Evolutionary conservation across 2,888 invertebrate genomes (phyloP).

Genomic region (Xestobium rufovillosum): DNA sequence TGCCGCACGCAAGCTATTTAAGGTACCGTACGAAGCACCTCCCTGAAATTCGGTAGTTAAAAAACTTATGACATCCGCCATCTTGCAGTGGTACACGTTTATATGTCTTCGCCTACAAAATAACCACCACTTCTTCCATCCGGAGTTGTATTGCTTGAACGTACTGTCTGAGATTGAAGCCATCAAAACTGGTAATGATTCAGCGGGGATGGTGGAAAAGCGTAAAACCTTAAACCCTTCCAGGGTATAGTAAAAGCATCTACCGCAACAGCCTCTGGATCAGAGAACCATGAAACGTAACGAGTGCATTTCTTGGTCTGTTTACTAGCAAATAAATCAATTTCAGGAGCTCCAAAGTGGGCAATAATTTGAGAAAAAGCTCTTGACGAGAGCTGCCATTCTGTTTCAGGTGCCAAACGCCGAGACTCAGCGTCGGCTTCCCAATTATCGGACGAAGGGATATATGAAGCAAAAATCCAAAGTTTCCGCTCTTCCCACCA

Average conservation of each 20-base stretch:
- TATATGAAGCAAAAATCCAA: too few species aligned
- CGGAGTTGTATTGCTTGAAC: conserved; percentile 17
- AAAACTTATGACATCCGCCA: conserved; percentile 1
- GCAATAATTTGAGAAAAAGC: conserved; percentile 9
- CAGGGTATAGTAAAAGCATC: conserved; percentile 17
- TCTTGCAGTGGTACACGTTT: conserved; percentile 2
- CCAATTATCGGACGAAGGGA: conserved; percentile 18
- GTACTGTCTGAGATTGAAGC: conserved; percentile 15
- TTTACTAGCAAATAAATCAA: conserved; percentile 14
- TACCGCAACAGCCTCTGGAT: conserved; percentile 9
- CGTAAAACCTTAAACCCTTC: conserved; percentile 8
- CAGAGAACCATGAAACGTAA: conserved; percentile 11
- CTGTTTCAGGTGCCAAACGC: conserved; percentile 9
- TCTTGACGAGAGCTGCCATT: conserved; percentile 12
- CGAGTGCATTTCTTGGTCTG: conserved; percentile 13
- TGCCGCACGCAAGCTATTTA: conserved; percentile 9
- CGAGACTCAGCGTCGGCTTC: conserved; percentile 13
- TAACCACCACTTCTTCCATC: conserved; percentile 17
- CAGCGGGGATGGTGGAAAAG: conserved; percentile 8
- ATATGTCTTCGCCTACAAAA: conserved; percentile 17
- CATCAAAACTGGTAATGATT: conserved; percentile 15
- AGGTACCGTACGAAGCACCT: conserved; percentile 11
- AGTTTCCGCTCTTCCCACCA: conserved; percentile 24
- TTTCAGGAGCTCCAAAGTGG: conserved; percentile 6
- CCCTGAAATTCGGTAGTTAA: conserved; percentile 2